phyloP scores from a whole-genome alignment of 2,113 vertebrate species.

The Okapia johnstoni region DNA sequence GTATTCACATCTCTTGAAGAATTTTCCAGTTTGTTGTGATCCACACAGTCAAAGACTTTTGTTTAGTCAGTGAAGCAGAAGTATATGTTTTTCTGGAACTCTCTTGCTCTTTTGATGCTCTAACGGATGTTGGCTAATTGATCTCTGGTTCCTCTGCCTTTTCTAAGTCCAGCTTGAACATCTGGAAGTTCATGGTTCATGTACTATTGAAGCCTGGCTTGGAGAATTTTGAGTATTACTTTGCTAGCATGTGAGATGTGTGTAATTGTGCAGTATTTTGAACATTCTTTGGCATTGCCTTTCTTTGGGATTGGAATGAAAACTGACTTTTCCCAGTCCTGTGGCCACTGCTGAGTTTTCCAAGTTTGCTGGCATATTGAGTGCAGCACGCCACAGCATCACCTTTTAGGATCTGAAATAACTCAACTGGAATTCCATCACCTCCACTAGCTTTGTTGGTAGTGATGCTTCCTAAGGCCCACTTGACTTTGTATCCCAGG shows the following conservation, averaged over 20 bases:
- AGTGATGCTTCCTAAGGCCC: neutral
- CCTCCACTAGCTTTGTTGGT: neutral
- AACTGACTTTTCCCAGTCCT: neutral
- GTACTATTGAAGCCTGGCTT: neutral
- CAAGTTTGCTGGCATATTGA: neutral
- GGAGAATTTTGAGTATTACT: neutral
- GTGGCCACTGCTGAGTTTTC: neutral
- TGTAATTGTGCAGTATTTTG: neutral
- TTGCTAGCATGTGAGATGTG: neutral
- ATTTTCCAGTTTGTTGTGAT: too few species aligned
- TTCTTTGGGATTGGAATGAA: neutral
- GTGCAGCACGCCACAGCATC: neutral
- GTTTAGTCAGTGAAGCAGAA: too few species aligned
- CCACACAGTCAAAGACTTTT: too few species aligned
- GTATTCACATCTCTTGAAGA: too few species aligned
- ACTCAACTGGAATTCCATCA: neutral
- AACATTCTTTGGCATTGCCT: neutral
- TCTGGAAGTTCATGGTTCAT: neutral
- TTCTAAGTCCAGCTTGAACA: too few species aligned
- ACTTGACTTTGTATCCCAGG: neutral
- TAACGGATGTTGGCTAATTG: too few species aligned
- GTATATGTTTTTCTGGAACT: too few species aligned
- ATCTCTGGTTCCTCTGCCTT: too few species aligned
- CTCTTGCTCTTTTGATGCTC: too few species aligned
- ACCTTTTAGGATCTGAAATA: neutral